These are phyloP conservation scores for Pollicipes pollicipes DNA, from an alignment of 1,140 invertebrate genomes.

Conservation along the genomic window DNA sequence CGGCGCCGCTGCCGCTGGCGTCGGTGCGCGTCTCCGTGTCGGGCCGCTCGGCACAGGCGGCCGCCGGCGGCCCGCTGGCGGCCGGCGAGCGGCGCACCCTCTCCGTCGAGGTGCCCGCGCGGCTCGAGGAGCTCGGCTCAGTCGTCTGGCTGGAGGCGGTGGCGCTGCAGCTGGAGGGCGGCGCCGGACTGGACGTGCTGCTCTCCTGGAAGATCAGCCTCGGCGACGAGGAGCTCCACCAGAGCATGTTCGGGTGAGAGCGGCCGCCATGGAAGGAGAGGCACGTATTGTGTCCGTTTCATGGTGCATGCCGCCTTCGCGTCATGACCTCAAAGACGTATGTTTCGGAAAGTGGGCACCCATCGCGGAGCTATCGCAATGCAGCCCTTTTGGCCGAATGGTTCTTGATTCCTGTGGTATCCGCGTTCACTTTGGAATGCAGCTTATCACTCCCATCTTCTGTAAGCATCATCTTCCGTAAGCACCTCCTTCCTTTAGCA, in stretches of 20 bases:
- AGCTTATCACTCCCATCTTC: too few relatives aligned
- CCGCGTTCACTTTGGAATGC: too few relatives aligned
- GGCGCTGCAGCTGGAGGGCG: background rate
- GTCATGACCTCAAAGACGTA: too few relatives aligned
- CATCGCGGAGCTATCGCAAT: too few relatives aligned
- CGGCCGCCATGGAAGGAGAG: too few relatives aligned
- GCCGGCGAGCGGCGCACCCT: background rate
- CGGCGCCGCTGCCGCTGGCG: background rate
- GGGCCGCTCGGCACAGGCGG: background rate
- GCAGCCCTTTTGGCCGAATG: too few relatives aligned
- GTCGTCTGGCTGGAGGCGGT: background rate
- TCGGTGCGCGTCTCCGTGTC: background rate
- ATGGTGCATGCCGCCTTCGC: too few relatives aligned
- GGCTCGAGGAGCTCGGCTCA: background rate
- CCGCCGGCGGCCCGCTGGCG: background rate
- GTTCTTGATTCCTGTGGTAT: too few relatives aligned
- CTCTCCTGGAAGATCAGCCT: background rate
- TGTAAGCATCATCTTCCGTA: too few relatives aligned
- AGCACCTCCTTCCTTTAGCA: too few relatives aligned
- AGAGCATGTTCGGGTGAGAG: background rate
- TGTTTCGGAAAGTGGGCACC: too few relatives aligned
- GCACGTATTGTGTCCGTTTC: too few relatives aligned
- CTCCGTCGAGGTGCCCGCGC: background rate
- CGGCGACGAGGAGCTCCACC: background rate
- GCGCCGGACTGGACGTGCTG: background rate